A percentile compares a stretch with the other conserved stretches of the same genome.
phyloP scores from a whole-genome alignment of 2,113 vertebrate species.

The Laterallus jamaicensis region DNA sequence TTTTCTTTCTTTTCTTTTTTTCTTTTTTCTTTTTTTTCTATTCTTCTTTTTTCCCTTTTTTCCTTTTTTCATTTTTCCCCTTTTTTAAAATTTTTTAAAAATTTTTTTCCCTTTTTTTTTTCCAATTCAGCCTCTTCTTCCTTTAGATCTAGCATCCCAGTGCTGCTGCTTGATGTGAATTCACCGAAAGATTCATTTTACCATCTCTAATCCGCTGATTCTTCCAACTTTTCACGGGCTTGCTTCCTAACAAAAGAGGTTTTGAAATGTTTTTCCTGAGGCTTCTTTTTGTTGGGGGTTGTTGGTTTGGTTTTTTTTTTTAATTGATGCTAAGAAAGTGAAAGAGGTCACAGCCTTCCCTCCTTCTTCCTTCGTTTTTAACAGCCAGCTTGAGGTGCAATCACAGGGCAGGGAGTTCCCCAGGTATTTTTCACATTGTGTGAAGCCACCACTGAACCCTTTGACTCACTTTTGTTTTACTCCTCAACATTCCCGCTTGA shows the following conservation, averaged over 20 bases:
- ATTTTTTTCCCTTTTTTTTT: not conserved
- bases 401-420: not conserved
- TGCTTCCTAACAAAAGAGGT: not conserved
- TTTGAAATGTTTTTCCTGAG: not conserved
- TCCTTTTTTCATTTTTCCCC: not conserved
- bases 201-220: not conserved
- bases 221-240: not conserved
- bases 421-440: not conserved
- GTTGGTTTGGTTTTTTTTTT: not conserved
- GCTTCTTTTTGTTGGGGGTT: too few species aligned
- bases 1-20: not conserved
- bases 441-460: not conserved
- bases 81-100: not conserved
- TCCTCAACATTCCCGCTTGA: not conserved
- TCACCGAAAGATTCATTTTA: not conserved
- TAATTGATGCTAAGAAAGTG: not conserved
- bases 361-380: not conserved
- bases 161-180: not conserved
- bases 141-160: too few species aligned
- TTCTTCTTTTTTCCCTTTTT: not conserved
- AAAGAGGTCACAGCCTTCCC: not conserved
- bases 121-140: not conserved
- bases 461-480: not conserved
- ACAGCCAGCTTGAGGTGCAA: not conserved
- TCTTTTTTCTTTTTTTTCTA: too few species aligned